Percentiles rank a stretch among this genome's conserved stretches.
These are phyloP conservation scores for Pluvianellus socialis DNA, from an alignment of 2,113 vertebrate species.

Conservation along the genomic window DNA sequence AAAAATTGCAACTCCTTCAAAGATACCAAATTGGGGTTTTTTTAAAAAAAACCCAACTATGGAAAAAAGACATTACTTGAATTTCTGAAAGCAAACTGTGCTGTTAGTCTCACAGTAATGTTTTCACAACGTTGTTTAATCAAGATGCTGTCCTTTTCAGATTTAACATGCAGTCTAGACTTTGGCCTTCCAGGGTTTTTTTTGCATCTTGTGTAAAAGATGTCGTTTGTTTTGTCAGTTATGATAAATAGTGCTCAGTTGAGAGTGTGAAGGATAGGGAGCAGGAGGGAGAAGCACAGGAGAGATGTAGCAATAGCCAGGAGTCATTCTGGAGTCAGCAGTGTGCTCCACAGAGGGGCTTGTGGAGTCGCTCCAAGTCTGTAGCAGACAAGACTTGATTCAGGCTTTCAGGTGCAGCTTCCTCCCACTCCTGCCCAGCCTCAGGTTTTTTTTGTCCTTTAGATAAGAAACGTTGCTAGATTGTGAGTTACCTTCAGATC, in stretches of 20 bases:
- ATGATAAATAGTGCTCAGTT: not conserved
- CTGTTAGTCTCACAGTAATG: not conserved
- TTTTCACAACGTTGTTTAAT: not conserved
- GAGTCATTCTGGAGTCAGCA: not conserved
- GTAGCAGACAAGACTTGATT: not conserved
- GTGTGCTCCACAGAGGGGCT: not conserved
- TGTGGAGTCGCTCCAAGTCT: accelerated
- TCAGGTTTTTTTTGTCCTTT: not conserved
- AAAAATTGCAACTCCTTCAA: not conserved
- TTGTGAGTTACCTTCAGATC: not conserved
- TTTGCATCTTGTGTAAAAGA: not conserved
- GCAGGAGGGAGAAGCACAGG: not conserved
- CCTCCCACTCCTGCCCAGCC: not conserved
- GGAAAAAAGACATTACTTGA: not conserved
- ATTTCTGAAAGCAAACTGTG: not conserved
- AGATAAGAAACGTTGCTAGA: not conserved
- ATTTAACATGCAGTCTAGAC: not conserved
- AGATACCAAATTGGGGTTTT: not conserved
- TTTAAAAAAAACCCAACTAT: not conserved
- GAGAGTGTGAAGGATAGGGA: not conserved
- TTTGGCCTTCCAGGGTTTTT: not conserved
- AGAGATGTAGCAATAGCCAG: not conserved
- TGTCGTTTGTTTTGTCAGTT: not conserved
- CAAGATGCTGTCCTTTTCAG: not conserved
- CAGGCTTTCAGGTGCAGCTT: not conserved